phyloP scores from a whole-genome alignment of 2,888 invertebrate species.

The Sclerodermus sp. region DNA sequence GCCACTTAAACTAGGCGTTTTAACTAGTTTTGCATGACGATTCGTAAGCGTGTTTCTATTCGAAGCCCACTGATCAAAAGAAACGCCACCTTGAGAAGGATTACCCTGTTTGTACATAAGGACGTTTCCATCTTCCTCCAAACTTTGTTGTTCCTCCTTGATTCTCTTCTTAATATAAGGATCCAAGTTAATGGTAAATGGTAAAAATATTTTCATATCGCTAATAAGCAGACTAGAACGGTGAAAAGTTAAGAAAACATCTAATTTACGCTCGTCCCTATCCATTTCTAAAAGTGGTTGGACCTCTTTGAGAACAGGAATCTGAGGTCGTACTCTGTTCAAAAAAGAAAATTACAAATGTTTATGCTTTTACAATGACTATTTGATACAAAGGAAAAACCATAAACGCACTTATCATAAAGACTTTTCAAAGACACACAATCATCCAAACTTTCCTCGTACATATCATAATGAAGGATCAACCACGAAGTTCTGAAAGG shows the following conservation, averaged over 20 bases:
- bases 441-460: conserved; percentile 86
- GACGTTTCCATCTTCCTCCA: conserved; percentile 61
- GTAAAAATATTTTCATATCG: conserved; percentile 92
- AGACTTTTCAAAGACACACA: conserved; percentile 82
- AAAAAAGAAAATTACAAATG: conserved; percentile 5
- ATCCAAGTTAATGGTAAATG: conserved; percentile 97
- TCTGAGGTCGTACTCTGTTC: conserved; percentile 75
- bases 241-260: conserved; percentile 89
- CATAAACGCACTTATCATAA: conserved; percentile 82
- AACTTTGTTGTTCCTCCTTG: conserved; percentile 78
- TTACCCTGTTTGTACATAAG: conserved; percentile 35
- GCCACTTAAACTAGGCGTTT: conserved; percentile 17
- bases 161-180: conserved; percentile 97
- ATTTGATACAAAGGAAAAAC: background rate
- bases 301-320: conserved; percentile 82
- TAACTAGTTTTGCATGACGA: conserved; percentile 31
- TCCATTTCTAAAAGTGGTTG: conserved; percentile 90
- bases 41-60: conserved; percentile 23
- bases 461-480: conserved; percentile 89
- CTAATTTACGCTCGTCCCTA: conserved; percentile 91
- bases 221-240: conserved; percentile 81
- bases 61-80: conserved; percentile 31
- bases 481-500: conserved; percentile 97
- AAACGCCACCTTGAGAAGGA: too few species aligned
- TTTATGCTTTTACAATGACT: background rate